phyloP scores from a whole-genome alignment of 2,888 invertebrate species.

The Orgyia antiqua region DNA sequence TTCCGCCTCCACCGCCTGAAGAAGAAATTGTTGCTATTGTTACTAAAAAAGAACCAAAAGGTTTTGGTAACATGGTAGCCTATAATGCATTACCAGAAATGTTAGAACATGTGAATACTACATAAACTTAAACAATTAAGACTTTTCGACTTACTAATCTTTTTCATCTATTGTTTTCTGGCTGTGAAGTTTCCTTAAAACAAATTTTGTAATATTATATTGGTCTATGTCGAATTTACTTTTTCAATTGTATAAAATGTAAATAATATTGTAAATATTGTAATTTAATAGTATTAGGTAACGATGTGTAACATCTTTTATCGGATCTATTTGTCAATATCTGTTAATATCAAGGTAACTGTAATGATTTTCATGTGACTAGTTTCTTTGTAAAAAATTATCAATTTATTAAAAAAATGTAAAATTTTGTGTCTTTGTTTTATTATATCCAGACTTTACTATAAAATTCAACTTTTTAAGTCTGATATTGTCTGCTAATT shows the following conservation, averaged over 20 bases:
- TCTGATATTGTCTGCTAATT: too few species aligned
- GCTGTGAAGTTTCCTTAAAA: conserved; percentile 36
- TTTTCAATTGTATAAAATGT: conserved; percentile 36
- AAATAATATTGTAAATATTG: conserved; percentile 40
- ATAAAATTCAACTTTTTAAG: too few species aligned
- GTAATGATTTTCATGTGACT: conserved; percentile 70
- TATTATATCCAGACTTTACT: too few species aligned
- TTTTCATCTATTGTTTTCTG: conserved; percentile 36
- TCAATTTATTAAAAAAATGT: conserved; percentile 58
- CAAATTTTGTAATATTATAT: conserved; percentile 29
- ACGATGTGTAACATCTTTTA: conserved; percentile 69
- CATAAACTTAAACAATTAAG: conserved; percentile 38
- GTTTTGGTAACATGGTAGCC: conserved; percentile 72
- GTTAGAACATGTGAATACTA: conserved; percentile 65
- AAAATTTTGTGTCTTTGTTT: conserved; percentile 10
- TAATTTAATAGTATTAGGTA: conserved; percentile 39
- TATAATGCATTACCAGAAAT: conserved; percentile 73
- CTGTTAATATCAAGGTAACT: conserved; percentile 64
- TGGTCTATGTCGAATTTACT: conserved; percentile 40
- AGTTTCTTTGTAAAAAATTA: conserved; percentile 68
- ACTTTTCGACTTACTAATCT: conserved; percentile 17
- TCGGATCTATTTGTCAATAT: conserved; percentile 57
- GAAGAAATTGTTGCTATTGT: conserved; percentile 73
- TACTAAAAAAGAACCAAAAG: conserved; percentile 71
- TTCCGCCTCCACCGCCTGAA: conserved; percentile 61